A percentile compares a stretch with the other conserved stretches of the same genome.
Conservation (phyloP, 2,797 vertebrate genomes). For the Staurois parvus region DNA sequence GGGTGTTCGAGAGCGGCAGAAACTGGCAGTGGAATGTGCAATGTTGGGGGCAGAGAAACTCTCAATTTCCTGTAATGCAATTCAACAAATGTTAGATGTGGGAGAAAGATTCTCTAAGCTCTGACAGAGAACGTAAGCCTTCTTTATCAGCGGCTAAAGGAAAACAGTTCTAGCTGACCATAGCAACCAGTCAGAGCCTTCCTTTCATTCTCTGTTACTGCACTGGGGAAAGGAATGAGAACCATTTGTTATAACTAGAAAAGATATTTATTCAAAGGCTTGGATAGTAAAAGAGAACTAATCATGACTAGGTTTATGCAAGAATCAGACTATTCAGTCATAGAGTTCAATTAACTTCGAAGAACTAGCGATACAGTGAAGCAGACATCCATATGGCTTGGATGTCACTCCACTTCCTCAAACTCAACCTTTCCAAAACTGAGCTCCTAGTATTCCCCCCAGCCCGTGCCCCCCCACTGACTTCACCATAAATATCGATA, state of each 20-base stretch:
- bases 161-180: neutral
- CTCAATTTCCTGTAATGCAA: constrained; percentile 8
- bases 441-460: too few relatives aligned
- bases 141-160: neutral
- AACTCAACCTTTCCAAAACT: too few relatives aligned
- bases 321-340: neutral
- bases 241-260: neutral
- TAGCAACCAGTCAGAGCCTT: neutral
- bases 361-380: too few relatives aligned
- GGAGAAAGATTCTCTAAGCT: constrained; percentile 5
- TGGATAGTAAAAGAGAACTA: neutral
- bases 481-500: too few relatives aligned
- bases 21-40: constrained; percentile 8
- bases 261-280: neutral
- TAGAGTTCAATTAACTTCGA: too few relatives aligned
- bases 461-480: too few relatives aligned
- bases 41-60: constrained; percentile 6
- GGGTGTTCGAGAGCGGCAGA: constrained; percentile 7
- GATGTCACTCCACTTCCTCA: too few relatives aligned
- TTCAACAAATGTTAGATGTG: neutral
- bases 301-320: neutral
- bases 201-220: too few relatives aligned
- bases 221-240: neutral
- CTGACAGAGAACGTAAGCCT: neutral
- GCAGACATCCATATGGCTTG: too few relatives aligned